These are phyloP conservation scores for Pristionchus japonicus DNA, from an alignment of 2,888 invertebrate genomes.

Conservation along the genomic window DNA sequence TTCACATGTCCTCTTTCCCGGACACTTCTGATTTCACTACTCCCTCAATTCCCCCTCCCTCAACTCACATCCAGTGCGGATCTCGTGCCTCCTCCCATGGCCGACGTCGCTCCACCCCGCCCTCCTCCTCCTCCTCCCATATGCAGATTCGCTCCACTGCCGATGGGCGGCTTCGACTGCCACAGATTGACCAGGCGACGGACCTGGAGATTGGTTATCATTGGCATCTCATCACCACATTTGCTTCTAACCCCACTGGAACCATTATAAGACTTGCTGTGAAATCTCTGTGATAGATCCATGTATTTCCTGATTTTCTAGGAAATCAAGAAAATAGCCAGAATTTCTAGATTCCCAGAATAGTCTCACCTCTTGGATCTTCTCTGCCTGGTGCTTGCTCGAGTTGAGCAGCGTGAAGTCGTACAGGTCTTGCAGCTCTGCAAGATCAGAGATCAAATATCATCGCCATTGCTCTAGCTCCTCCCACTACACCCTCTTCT, in stretches of 20 bases:
- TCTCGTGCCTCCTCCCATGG: constrained; percentile 19
- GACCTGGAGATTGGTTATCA: constrained; percentile 58
- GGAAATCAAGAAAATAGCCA: no score
- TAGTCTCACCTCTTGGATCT: constrained; percentile 82
- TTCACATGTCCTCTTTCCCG: no score
- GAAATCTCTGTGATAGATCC: no score
- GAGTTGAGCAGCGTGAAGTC: constrained; percentile 96
- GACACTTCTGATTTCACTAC: no score
- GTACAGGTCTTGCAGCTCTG: constrained; percentile 98
- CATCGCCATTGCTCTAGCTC: no score
- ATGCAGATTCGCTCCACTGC: constrained; percentile 46
- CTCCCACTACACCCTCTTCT: no score
- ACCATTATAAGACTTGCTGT: no score
- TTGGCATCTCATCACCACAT: background rate
- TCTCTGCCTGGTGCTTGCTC: constrained; percentile 93
- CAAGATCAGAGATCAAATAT: constrained; percentile 50
- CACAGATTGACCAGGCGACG: constrained; percentile 90
- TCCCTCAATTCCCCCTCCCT: no score
- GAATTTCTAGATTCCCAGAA: no score
- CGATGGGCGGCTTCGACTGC: constrained; percentile 67
- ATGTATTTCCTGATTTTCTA: no score
- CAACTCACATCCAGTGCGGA: constrained; percentile 18
- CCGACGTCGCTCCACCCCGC: background rate
- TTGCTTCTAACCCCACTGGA: no score
- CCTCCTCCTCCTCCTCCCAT: no score